phyloP scores from a whole-genome alignment of 2,888 invertebrate genomes.

The Stramonita haemastoma region DNA sequence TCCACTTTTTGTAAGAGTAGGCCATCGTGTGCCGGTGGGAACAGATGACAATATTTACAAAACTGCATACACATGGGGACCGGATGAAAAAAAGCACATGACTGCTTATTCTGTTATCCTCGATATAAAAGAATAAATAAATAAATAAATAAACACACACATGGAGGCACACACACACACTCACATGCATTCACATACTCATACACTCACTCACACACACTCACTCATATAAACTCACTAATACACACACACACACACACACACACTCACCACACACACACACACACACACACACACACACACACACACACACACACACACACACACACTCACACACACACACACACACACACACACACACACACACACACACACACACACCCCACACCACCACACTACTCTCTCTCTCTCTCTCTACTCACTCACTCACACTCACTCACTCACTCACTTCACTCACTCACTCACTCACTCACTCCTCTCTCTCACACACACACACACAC shows the following conservation, averaged over 20 bases:
- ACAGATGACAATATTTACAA: too few relatives aligned
- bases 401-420: background rate
- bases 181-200: background rate
- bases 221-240: background rate
- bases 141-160: background rate
- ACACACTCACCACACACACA: background rate
- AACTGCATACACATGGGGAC: too few relatives aligned
- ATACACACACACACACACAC: constrained; percentile 9
- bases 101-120: too few relatives aligned
- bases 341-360: background rate
- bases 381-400: background rate
- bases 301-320: background rate
- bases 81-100: too few relatives aligned
- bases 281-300: background rate
- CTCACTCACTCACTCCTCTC: too few relatives aligned
- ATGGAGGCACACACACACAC: background rate
- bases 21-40: too few relatives aligned
- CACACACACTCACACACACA: constrained; percentile 8
- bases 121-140: too few relatives aligned
- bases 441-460: too few relatives aligned
- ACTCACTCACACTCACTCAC: background rate
- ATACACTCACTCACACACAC: too few relatives aligned
- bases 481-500: background rate
- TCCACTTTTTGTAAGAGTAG: too few relatives aligned
- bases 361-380: background rate